Base-by-base conservation (phyloP, 2,888 invertebrate species). In the Metellina segmentata region DNA sequence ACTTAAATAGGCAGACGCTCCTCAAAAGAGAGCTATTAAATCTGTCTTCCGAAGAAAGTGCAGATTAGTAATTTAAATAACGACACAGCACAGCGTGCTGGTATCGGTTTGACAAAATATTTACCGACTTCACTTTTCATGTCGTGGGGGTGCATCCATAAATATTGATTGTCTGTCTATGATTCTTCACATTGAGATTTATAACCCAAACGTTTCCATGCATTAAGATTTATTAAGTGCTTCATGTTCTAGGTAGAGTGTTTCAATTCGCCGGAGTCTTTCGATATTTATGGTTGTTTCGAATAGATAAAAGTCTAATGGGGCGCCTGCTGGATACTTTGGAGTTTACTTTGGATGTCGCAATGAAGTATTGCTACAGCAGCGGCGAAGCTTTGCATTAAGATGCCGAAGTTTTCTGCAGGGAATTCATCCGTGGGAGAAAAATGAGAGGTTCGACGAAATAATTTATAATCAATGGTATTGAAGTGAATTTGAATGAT, bases 121-220 rank as follows among this genome's bases (percentile, higher is more conserved):
- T n/a, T 52, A 20, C 52, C 52, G 11, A 52, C 51, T 61, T 79
- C 13, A 34, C 34, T 79, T 69, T 79, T 69, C 34, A 69, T 20
- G 20, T 34, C 34, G 34, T 79, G 1, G 19, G 13, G 34, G 16
- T 34, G 13, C 61, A 16, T 61, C 16, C 9, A 79, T 79, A 61
- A 61, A 79, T 79, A 79, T 79, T 79, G 34, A 79, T 79, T 6
- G 6, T 61, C 79, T 79, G 20, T 13, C 61, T 34, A 51, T 77
- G 49, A 79, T 13, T 34, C 34, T 61, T 79, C 20, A 6, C 7
- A 79, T 19, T 61, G 34, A 16, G 34, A 79, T 69, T 48, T 79
- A 69, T 13, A 34, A 61, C 16, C 20, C 20, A 11, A 7, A 34
- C 13, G 34, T 79, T 61, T 11, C 7, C 16, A n/a, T 61, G 61